Conservation (phyloP, 2,888 invertebrate genomes). For the Pammene aurita region DNA sequence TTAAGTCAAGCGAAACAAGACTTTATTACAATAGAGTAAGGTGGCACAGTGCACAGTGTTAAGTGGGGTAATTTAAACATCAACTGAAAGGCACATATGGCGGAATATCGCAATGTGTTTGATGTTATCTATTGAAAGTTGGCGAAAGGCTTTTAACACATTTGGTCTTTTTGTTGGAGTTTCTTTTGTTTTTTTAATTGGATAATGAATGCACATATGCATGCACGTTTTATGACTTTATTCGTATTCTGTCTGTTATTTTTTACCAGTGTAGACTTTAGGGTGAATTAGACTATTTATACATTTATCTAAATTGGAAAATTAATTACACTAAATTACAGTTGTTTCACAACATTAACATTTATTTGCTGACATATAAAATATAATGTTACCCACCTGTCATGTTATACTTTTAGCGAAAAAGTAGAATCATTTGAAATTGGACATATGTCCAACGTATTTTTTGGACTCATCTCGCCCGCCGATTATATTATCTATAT, state of each 20-base stretch:
- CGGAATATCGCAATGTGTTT: slow-evolving; percentile 28
- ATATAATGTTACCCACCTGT: not conserved
- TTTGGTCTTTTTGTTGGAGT: slow-evolving; percentile 23
- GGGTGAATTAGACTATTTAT: not conserved
- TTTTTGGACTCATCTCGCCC: not conserved
- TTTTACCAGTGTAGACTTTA: not conserved
- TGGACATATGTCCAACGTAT: not conserved
- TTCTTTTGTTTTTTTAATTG: slow-evolving; percentile 23
- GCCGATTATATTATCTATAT: not conserved
- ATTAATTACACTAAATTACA: not conserved
- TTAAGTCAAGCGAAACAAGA: not conserved
- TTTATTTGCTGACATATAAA: not conserved
- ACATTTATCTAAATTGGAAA: no score
- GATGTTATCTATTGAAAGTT: slow-evolving; percentile 35
- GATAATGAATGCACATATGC: not conserved
- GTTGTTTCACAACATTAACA: not conserved
- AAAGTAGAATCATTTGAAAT: not conserved
- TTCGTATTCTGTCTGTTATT: not conserved
- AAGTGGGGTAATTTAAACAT: slow-evolving; percentile 19
- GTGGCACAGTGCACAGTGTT: not conserved
- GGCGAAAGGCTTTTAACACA: slow-evolving; percentile 38
- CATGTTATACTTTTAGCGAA: not conserved
- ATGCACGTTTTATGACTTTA: no score
- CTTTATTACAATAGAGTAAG: not conserved
- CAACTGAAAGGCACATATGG: slow-evolving; percentile 28